phyloP scores from a whole-genome alignment of 2,888 invertebrate genomes.

The Drosophila pseudotalamancana region DNA sequence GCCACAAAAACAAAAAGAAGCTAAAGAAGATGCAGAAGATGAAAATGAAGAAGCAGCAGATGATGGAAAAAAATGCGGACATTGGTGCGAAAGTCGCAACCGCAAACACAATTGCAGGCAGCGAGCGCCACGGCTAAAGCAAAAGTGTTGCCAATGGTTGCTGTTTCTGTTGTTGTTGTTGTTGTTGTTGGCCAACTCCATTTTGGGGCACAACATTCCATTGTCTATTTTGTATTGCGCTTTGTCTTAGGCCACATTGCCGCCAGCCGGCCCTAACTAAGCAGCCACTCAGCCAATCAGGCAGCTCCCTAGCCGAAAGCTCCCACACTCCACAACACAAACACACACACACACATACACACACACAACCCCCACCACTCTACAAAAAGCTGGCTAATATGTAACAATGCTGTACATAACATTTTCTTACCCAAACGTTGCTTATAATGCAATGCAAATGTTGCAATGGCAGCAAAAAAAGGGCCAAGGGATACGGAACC shows the following conservation, averaged over 20 bases:
- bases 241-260: constrained; percentile 47
- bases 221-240: constrained; percentile 71
- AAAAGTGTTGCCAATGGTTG: constrained; percentile 54
- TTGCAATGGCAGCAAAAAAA: background rate
- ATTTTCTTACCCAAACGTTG: constrained; percentile 18
- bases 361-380: background rate
- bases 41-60: background rate
- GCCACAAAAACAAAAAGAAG: constrained; percentile 17
- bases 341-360: background rate
- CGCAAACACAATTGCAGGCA: constrained; percentile 48
- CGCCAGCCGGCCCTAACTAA: constrained; percentile 28
- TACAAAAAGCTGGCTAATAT: constrained; percentile 19
- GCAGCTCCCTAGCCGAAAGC: constrained; percentile 2
- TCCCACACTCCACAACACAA: constrained; percentile 15
- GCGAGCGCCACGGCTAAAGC: constrained; percentile 22
- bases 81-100: constrained; percentile 55
- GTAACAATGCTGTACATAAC: constrained; percentile 39
- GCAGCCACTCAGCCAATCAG: constrained; percentile 5
- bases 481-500: no score
- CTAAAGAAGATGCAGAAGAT: constrained; percentile 1
- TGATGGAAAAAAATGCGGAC: constrained; percentile 46
- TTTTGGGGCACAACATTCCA: constrained; percentile 73
- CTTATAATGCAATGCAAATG: constrained; percentile 25
- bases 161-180: constrained; percentile 26
- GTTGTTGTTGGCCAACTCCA: constrained; percentile 68